A percentile compares a stretch with the other conserved stretches of the same genome.
Conservation (phyloP, 2,797 vertebrate genomes). For the Brachyrhaphis roseni region DNA sequence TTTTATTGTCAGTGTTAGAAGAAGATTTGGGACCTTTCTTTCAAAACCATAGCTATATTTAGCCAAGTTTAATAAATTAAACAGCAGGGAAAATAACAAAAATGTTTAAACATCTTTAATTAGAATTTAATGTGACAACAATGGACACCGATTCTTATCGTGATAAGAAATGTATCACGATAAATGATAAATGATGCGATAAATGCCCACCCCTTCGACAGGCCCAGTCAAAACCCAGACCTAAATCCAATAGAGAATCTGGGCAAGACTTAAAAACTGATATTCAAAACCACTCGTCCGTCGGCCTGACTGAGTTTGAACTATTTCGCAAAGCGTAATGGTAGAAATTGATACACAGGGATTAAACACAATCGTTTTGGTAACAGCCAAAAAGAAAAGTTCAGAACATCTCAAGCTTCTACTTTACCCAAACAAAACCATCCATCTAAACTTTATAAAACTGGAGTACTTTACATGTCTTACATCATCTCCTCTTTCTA, state of each 20-base stretch:
- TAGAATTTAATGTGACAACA: too few relatives aligned
- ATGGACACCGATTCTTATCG: too few relatives aligned
- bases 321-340: neutral
- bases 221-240: neutral
- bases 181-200: too few relatives aligned
- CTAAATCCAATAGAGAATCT: neutral
- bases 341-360: neutral
- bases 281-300: neutral
- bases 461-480: neutral
- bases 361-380: neutral
- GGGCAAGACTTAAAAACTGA: neutral
- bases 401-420: neutral
- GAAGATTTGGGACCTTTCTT: too few relatives aligned
- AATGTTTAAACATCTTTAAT: too few relatives aligned
- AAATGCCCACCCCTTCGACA: neutral
- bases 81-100: too few relatives aligned
- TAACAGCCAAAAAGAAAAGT: neutral
- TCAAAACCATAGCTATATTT: too few relatives aligned
- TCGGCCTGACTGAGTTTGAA: neutral
- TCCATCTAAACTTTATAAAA: neutral
- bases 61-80: too few relatives aligned
- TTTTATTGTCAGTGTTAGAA: too few relatives aligned
- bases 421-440: too few relatives aligned
- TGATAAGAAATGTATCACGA: too few relatives aligned
- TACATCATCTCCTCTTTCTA: neutral